Evolutionary conservation across 2,888 invertebrate species (phyloP), one percentile per base, ranked within the genome.

Genomic region (Tubulanus polymorphus): DNA sequence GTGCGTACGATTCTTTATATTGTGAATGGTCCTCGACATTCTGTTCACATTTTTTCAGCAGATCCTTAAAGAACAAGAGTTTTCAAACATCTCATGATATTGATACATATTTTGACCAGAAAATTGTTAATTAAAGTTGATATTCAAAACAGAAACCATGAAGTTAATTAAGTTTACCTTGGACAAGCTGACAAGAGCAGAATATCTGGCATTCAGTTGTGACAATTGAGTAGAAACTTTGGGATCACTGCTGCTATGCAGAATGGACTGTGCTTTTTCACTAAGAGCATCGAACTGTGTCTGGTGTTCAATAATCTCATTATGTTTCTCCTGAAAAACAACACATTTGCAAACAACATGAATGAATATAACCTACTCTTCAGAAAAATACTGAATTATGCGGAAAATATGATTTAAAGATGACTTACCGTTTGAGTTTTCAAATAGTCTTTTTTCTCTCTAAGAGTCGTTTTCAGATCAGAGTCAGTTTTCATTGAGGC

Each of bases 1-100:
- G 90, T 0, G 87, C 84, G 60, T 67, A 70, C 1, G 69, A 63
- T 49, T 88, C 87, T 71, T 89, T 89, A 79, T 90, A 94, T 69
- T 88, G 87, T 66, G 92, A 91, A 72, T 94, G 93, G 52, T 90
- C 88, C 64, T 87, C 87, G 0, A 93, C 91, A 79, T 91, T 89
- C 58, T 87, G 86, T 74, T 92, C 91, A 58, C 70, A 71, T 8
- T 71, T 65, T 66, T 74, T 76, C 57, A 71, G 37, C 48, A 69
- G 64, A 41, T 76, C 76, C 73, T 74, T 59, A 37, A 55, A 37
- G 12, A 28, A 6, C 30, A 35, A 15, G 27, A 32, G n/a, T n/a
- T n/a, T n/a, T n/a, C n/a, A n/a, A n/a, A n/a, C n/a, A n/a, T n/a
- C n/a, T n/a, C n/a, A n/a, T n/a, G n/a, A n/a, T n/a, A n/a, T n/a